Conservation (phyloP, 2,797 vertebrate genomes). For the Melanotaenia trifasciata region DNA sequence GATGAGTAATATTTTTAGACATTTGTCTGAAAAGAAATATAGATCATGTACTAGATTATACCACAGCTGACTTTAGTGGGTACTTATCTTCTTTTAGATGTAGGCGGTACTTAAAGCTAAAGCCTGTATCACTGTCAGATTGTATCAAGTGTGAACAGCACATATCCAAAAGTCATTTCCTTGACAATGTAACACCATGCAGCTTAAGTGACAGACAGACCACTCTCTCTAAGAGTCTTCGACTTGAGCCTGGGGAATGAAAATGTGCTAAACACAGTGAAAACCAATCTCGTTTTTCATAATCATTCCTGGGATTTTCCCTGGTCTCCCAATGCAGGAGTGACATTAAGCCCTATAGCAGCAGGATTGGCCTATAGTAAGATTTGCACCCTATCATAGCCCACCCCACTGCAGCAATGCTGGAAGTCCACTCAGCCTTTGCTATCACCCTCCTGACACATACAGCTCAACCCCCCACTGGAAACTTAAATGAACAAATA, state of each 20-base stretch:
- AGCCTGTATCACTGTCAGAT: conserved; percentile 69
- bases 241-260: conserved; percentile 65
- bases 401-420: conserved; percentile 52
- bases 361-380: conserved; percentile 72
- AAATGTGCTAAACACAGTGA: conserved; percentile 79
- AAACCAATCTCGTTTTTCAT: conserved; percentile 79
- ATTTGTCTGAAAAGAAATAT: background rate
- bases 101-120: conserved; percentile 41
- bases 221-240: conserved; percentile 68
- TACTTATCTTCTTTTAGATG: conserved; percentile 40
- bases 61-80: conserved; percentile 29
- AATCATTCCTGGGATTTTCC: conserved; percentile 79
- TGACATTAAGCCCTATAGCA: conserved; percentile 78
- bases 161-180: conserved; percentile 70
- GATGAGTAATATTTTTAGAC: background rate
- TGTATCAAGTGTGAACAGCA: conserved; percentile 62
- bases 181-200: conserved; percentile 71
- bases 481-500: conserved; percentile 64
- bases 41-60: conserved; percentile 2
- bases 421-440: conserved; percentile 63
- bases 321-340: conserved; percentile 71
- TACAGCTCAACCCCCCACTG: conserved; percentile 13
- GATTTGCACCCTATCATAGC: conserved; percentile 69
- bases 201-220: conserved; percentile 72
- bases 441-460: conserved; percentile 25